Evolutionary conservation across 2,888 invertebrate species (phyloP).

Genomic region (Idaea biselata): DNA sequence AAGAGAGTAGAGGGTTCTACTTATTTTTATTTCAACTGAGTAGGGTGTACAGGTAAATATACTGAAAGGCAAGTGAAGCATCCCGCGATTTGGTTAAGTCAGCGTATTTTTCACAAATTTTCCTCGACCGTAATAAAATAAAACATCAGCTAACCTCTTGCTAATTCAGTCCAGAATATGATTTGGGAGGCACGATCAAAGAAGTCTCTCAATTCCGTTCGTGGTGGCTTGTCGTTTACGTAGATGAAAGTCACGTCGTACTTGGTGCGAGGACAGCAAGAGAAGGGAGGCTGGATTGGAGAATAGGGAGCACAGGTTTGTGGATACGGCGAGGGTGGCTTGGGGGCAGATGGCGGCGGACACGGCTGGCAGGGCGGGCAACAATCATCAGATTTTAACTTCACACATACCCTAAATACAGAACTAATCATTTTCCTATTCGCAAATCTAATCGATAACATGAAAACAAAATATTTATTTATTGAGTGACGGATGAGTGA

Average conservation of each 20-base stretch:
- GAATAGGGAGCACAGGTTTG: conserved; percentile 20
- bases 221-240: conserved; percentile 82
- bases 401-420: not conserved
- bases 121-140: conserved; percentile 30
- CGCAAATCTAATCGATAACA: not conserved
- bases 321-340: conserved; percentile 16
- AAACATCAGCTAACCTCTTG: conserved; percentile 79
- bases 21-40: conserved; percentile 26
- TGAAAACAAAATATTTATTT: not conserved
- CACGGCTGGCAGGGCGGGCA: conserved; percentile 20
- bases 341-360: not conserved
- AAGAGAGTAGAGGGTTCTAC: conserved; percentile 22
- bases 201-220: conserved; percentile 82
- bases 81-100: conserved; percentile 31
- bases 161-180: conserved; percentile 88
- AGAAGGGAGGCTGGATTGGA: conserved; percentile 43
- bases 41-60: conserved; percentile 30
- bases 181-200: conserved; percentile 86
- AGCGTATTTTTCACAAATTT: conserved; percentile 28
- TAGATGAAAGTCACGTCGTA: conserved; percentile 71
- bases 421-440: not conserved
- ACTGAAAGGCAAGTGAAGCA: conserved; percentile 28
- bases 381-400: not conserved
- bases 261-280: conserved; percentile 52
- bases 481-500: not conserved